Evolutionary conservation across 2,888 invertebrate genomes (phyloP), one percentile per base, ranked within the genome.

Genomic region (Eulithis testata): DNA sequence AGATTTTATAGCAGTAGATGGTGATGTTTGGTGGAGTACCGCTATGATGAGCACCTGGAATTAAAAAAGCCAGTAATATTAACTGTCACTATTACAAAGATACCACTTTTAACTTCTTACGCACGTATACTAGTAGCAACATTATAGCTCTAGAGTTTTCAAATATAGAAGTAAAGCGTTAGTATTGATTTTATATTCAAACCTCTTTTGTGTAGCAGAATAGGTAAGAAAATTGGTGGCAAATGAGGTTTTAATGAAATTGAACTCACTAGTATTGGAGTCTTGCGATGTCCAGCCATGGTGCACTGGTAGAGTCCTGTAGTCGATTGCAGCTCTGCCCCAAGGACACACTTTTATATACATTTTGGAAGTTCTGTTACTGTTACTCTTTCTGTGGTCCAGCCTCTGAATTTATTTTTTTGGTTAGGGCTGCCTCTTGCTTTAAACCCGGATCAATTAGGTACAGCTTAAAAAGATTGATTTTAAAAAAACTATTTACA

Each of bases 291-390:
- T 75, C 78, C 80, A 60, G 79, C 82, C 91, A 90, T 91, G 74
- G 74, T 80, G 65, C 67, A 47, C 68, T 58, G 72, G 54, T 70
- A 62, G 69, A 74, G 71, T 70, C 55, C 51, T 72, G 60, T 68
- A 69, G 71, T 67, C 76, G 78, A 81, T 87, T 89, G 83, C 71
- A 75, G 77, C 68, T 75, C 71, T 56, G 37, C 65, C 69, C 73
- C 85, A 88, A 87, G 87, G 88, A 86, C 84, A 82, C 71, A 69
- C 83, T 82, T 91, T 82, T 91, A 91, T 91, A 91, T 81, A 56
- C 71, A 62, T 66, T 49, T 64, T 70, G 63, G 75, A 63, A 31
- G 50, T 52, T 5, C 51, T 53, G 45, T 8, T 27, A 54, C 58
- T 62, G n/a, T 5, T 45, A n/a, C 9, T 45, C 31, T 55, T 62